Conservation (phyloP, 2,113 vertebrate species). For the Nibea albiflora region DNA sequence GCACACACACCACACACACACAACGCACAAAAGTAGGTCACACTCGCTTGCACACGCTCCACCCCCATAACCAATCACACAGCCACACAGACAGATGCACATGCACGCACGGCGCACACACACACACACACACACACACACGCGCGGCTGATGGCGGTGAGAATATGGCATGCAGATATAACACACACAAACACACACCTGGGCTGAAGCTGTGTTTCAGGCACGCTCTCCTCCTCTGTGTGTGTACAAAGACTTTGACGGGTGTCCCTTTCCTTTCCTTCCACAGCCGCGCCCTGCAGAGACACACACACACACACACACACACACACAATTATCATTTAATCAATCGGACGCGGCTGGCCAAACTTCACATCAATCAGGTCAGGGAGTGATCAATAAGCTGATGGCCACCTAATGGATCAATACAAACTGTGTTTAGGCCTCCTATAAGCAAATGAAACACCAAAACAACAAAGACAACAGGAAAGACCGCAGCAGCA, state of each 20-base stretch:
- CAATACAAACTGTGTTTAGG: conserved; percentile 43
- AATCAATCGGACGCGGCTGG: conserved; percentile 62
- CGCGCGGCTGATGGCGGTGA: no score
- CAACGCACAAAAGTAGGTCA: conserved; percentile 72
- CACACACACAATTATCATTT: conserved; percentile 60
- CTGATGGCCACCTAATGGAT: conserved; percentile 59
- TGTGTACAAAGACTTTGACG: conserved; percentile 85
- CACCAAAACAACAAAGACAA: conserved; percentile 4
- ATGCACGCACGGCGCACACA: conserved; percentile 7
- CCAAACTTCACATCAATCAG: conserved; percentile 74
- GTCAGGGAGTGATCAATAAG: conserved; percentile 72
- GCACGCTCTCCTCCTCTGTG: conserved; percentile 81
- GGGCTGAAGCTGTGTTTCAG: conserved; percentile 79
- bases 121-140: conserved; percentile 33
- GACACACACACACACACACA: conserved; percentile 57
- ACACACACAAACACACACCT: conserved; percentile 74
- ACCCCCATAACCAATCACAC: conserved; percentile 62
- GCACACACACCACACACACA: conserved; percentile 26
- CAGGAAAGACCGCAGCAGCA: not conserved
- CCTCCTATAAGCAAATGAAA: conserved; percentile 15
- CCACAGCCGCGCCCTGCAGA: conserved; percentile 84
- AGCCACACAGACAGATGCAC: conserved; percentile 34
- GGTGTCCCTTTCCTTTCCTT: conserved; percentile 87
- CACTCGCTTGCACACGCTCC: conserved; percentile 55
- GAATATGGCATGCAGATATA: conserved; percentile 39